These are phyloP conservation scores for Tragelaphus eurycerus DNA, from an alignment of 2,797 vertebrate genomes.

Conservation along the genomic window DNA sequence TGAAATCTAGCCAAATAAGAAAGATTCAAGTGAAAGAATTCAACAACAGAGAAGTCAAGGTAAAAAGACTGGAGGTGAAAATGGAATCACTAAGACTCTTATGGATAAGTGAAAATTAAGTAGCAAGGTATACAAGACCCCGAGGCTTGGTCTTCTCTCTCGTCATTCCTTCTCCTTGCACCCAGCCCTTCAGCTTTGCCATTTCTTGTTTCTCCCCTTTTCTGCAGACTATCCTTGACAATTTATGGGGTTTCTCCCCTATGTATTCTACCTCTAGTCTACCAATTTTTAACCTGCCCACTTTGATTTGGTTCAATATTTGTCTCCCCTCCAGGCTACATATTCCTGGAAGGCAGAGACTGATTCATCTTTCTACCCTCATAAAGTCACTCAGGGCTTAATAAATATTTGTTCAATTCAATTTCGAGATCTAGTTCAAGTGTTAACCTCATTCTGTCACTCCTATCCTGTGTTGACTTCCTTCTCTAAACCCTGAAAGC, in stretches of 20 bases:
- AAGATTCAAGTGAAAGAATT: background rate
- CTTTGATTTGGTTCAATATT: background rate
- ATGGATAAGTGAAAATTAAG: background rate
- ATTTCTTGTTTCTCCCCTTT: background rate
- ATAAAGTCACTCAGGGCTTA: background rate
- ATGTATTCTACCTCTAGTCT: background rate
- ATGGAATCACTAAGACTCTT: background rate
- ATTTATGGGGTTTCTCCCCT: background rate
- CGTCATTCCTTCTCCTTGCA: background rate
- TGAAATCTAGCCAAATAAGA: background rate
- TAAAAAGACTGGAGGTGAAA: background rate
- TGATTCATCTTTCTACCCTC: background rate
- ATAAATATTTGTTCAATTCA: background rate
- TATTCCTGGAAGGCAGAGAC: background rate
- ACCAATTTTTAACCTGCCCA: background rate
- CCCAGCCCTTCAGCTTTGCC: background rate
- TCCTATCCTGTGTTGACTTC: background rate
- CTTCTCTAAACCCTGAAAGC: background rate
- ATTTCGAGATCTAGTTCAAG: background rate
- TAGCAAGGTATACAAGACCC: background rate
- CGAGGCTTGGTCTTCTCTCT: background rate
- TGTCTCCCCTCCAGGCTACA: background rate
- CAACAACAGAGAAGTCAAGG: background rate
- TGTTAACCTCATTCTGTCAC: background rate
- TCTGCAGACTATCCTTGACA: background rate